A percentile compares a stretch with the other conserved stretches of the same genome.
Conservation (phyloP, 1,140 invertebrate species). For the Vanessa tameamea region DNA sequence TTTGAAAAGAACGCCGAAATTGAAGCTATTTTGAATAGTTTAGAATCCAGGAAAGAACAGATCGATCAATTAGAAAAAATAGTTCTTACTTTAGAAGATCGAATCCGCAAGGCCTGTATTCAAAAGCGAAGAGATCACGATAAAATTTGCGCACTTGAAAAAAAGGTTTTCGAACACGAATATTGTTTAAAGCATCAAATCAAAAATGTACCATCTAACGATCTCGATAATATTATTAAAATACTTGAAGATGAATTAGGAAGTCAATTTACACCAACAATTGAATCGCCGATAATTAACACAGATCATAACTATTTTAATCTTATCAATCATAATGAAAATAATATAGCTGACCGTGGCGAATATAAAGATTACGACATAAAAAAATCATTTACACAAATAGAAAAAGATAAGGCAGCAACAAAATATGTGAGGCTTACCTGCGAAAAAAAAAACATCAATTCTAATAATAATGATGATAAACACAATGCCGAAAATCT, state of each 20-base stretch:
- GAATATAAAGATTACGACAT: slow-evolving; percentile 29
- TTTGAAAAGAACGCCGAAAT: slow-evolving; percentile 64
- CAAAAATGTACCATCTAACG: slow-evolving; percentile 44
- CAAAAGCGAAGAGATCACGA: slow-evolving; percentile 60
- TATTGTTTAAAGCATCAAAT: slow-evolving; percentile 38
- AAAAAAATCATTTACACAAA: slow-evolving; percentile 29
- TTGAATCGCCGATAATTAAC: slow-evolving; percentile 37
- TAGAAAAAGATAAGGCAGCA: slow-evolving; percentile 36
- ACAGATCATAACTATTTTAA: slow-evolving; percentile 10
- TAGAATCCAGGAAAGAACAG: slow-evolving; percentile 64
- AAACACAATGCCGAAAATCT: slow-evolving; percentile 44
- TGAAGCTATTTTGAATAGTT: slow-evolving; percentile 49
- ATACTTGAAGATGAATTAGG: slow-evolving; percentile 68
- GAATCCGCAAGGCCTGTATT: slow-evolving; percentile 47
- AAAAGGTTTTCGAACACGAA: slow-evolving; percentile 54
- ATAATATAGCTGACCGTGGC: slow-evolving; percentile 25
- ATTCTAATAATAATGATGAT: slow-evolving; percentile 40
- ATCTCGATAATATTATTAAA: slow-evolving; percentile 66
- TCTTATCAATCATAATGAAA: slow-evolving; percentile 25
- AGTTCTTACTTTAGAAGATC: slow-evolving; percentile 63
- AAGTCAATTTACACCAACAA: slow-evolving; percentile 45
- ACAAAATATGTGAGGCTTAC: slow-evolving; percentile 51
- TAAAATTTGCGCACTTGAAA: slow-evolving; percentile 52
- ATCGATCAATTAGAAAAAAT: slow-evolving; percentile 68
- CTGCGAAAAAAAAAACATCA: slow-evolving; percentile 48